Conservation (phyloP, 2,113 vertebrate species). For the Hemibagrus wyckioides region DNA sequence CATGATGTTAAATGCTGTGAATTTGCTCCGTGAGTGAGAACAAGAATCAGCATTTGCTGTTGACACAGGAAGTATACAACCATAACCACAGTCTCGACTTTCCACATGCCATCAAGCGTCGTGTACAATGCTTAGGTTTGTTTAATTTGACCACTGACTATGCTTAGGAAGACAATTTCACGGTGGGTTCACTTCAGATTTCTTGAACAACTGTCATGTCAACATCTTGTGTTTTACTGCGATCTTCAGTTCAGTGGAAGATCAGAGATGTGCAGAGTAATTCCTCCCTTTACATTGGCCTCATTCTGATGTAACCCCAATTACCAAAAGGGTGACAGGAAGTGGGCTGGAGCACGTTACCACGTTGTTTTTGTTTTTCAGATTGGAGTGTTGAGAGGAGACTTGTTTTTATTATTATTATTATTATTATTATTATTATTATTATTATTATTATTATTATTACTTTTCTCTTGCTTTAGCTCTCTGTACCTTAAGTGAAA, state of each 20-base stretch:
- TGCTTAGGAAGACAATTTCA: not conserved
- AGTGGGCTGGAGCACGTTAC: constrained; percentile 67
- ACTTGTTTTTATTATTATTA: not conserved
- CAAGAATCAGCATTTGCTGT: constrained; percentile 25
- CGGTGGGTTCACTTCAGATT: not conserved
- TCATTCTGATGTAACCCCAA: constrained; percentile 61
- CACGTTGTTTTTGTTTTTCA: constrained; percentile 62
- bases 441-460: not conserved
- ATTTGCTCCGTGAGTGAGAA: constrained; percentile 9
- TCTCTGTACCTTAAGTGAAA: not conserved
- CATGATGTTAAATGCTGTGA: not conserved
- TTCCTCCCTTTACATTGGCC: constrained; percentile 46
- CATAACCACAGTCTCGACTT: constrained; percentile 46
- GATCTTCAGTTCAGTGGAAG: constrained; percentile 18
- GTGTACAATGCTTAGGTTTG: not conserved
- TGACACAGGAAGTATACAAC: constrained; percentile 47
- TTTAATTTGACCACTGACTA: not conserved
- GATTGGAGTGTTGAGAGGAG: constrained; percentile 50
- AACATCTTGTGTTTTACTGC: not conserved
- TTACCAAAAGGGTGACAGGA: constrained; percentile 63
- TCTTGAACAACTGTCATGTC: not conserved
- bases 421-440: not conserved
- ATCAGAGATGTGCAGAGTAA: constrained; percentile 38
- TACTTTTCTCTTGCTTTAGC: constrained; percentile 20
- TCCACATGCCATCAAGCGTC: not conserved